Evolutionary conservation across 2,888 invertebrate genomes (phyloP).

Genomic region (Meghimatium bilineatum): DNA sequence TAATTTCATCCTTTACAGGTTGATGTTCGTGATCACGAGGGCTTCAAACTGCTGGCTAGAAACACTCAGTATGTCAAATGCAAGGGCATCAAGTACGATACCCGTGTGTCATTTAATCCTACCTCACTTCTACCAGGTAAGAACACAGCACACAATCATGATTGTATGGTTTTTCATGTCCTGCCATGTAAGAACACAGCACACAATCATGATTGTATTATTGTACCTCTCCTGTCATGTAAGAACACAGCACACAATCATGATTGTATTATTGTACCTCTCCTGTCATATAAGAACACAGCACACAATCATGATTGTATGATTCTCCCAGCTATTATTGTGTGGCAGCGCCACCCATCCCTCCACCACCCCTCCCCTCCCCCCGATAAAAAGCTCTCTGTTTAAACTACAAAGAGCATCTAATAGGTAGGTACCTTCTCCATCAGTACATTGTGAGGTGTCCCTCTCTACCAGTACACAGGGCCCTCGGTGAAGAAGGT

Average conservation of each 20-base stretch:
- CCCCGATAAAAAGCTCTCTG: too few relatives aligned
- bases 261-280: too few relatives aligned
- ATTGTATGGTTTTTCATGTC: too few relatives aligned
- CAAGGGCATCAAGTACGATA: slow-evolving; percentile 84
- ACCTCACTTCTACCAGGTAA: slow-evolving; percentile 85
- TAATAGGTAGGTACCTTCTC: too few relatives aligned
- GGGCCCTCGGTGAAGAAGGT: too few relatives aligned
- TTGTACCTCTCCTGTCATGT: slow-evolving; percentile 88
- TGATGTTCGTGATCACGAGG: slow-evolving; percentile 81
- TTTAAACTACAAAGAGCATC: too few relatives aligned
- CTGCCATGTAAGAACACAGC: slow-evolving; percentile 81
- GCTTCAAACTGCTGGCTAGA: slow-evolving; percentile 82
- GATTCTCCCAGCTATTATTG: too few relatives aligned
- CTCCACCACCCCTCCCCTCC: too few relatives aligned
- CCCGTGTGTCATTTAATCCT: slow-evolving; percentile 84
- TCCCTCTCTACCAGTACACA: too few relatives aligned
- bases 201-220: too few relatives aligned
- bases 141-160: not conserved
- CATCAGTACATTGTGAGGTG: too few relatives aligned
- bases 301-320: not conserved
- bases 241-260: not conserved
- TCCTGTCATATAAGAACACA: slow-evolving; percentile 83
- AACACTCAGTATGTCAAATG: slow-evolving; percentile 80
- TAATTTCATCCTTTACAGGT: not conserved
- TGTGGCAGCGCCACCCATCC: too few relatives aligned